These are phyloP conservation scores for Palythoa caribaeorum DNA, from an alignment of 92 coral and sea anemone genomes.

Conservation along the genomic window DNA sequence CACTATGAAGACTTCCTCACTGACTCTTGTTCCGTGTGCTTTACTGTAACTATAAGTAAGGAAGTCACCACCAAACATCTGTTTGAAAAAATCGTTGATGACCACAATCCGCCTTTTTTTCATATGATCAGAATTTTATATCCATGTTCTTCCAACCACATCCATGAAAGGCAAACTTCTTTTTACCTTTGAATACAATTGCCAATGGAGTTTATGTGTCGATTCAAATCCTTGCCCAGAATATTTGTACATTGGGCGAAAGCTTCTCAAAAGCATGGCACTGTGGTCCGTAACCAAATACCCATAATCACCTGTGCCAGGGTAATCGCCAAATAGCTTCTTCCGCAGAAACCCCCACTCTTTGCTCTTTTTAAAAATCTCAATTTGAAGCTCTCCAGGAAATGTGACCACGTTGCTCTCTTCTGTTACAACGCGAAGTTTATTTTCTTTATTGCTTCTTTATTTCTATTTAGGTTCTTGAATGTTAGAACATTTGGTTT, in stretches of 20 bases:
- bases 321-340: conserved; percentile 51
- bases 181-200: conserved; percentile 49
- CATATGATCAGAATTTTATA: conserved; percentile 36
- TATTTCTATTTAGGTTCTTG: conserved; percentile 17
- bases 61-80: conserved; percentile 58
- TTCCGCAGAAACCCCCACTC: conserved; percentile 62
- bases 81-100: conserved; percentile 40
- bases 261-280: conserved; percentile 53
- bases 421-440: not conserved
- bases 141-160: conserved; percentile 59
- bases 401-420: conserved; percentile 5
- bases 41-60: conserved; percentile 24
- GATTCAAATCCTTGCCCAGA: conserved; percentile 76
- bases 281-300: conserved; percentile 56
- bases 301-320: conserved; percentile 63
- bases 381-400: conserved; percentile 22
- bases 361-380: conserved; percentile 27
- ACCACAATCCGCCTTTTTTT: conserved; percentile 54
- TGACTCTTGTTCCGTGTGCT: conserved; percentile 42
- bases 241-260: conserved; percentile 48
- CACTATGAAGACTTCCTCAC: not conserved
- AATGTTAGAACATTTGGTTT: not conserved
- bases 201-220: conserved; percentile 68
- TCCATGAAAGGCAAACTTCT: conserved; percentile 55
- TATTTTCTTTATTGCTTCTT: not conserved